Conservation (phyloP, 2,888 invertebrate species). For the Pyralis farinalis region DNA sequence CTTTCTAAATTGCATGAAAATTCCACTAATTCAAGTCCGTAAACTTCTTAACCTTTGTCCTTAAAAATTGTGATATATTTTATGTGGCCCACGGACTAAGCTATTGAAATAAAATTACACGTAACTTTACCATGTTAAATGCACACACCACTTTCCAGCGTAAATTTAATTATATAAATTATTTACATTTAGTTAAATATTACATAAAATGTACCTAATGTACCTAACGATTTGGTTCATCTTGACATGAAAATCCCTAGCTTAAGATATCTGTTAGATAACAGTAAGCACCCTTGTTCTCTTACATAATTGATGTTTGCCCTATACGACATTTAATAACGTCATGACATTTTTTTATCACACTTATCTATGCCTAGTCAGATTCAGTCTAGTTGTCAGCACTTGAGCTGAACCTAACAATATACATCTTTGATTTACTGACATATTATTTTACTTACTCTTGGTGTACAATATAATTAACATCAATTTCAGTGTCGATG, state of each 20-base stretch:
- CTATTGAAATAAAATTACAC: no score
- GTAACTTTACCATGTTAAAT: no score
- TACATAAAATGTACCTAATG: background rate
- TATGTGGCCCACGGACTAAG: no score
- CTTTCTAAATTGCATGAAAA: no score
- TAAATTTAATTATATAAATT: background rate
- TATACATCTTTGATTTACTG: no score
- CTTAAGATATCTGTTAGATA: constrained; percentile 5
- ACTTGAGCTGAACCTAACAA: background rate
- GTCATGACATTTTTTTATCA: background rate
- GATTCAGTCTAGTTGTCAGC: background rate
- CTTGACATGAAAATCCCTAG: constrained; percentile 1
- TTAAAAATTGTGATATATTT: no score
- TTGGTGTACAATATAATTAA: no score
- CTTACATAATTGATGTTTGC: constrained; percentile 10
- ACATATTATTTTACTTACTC: no score
- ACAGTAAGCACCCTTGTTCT: constrained; percentile 26
- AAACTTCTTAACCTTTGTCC: no score
- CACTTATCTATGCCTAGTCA: background rate
- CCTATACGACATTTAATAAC: background rate
- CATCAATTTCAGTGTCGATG: no score
- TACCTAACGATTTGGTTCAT: constrained; percentile 8
- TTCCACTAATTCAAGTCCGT: no score
- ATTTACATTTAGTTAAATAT: background rate
- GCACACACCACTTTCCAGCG: no score